A percentile compares a stretch with the other conserved stretches of the same genome.
phyloP scores from a whole-genome alignment of 1,140 invertebrate genomes.

The Venturia canescens region DNA sequence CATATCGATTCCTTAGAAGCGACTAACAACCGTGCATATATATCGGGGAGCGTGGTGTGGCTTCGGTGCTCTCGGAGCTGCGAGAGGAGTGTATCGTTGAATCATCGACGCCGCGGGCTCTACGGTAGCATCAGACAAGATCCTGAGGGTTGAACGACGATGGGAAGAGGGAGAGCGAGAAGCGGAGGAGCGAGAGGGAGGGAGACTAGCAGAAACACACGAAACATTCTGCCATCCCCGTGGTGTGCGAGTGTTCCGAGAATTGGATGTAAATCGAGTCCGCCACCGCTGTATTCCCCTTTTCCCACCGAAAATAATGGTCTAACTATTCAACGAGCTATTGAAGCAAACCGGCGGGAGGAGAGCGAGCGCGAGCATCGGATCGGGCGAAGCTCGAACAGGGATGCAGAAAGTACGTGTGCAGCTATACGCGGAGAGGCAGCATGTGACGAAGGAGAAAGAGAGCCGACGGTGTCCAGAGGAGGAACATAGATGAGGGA shows the following conservation, averaged over 20 bases:
- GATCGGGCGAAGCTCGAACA: constrained; percentile 22
- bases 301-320: constrained; percentile 68
- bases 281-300: constrained; percentile 56
- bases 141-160: background rate
- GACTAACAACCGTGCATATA: constrained; percentile 44
- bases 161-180: background rate
- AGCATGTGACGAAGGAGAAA: background rate
- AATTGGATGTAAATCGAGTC: constrained; percentile 56
- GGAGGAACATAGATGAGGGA: too few species aligned
- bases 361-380: constrained; percentile 31
- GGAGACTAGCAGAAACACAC: constrained; percentile 39
- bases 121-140: constrained; percentile 29
- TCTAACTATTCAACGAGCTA: constrained; percentile 64
- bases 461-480: too few species aligned
- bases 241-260: constrained; percentile 48
- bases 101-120: constrained; percentile 43
- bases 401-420: constrained; percentile 32
- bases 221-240: constrained; percentile 15
- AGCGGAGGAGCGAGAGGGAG: background rate
- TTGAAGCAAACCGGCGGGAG: constrained; percentile 48
- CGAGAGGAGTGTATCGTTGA: constrained; percentile 49
- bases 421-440: background rate
- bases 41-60: constrained; percentile 19
- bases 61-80: constrained; percentile 4
- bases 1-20: constrained; percentile 49